Percentiles rank a stretch among this genome's conserved stretches.
Evolutionary conservation across 2,888 invertebrate genomes (phyloP).

Genomic region (Pristionchus fissidentatus): DNA sequence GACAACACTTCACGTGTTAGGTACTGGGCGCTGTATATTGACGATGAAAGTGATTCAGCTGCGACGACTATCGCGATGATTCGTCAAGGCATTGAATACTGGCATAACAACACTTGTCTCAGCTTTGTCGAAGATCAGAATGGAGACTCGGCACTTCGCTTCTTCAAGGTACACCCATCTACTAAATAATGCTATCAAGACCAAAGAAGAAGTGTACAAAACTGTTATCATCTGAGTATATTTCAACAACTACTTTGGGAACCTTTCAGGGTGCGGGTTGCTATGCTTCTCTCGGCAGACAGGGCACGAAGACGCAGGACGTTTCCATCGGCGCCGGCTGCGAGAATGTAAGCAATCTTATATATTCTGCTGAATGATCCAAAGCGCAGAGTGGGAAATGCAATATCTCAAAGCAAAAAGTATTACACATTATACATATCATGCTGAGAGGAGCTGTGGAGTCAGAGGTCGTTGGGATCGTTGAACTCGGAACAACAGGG

Average conservation of each 20-base stretch:
- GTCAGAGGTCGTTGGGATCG: not conserved
- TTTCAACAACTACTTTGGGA: not conserved
- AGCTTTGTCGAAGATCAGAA: conserved; percentile 40
- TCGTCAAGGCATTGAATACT: conserved; percentile 23
- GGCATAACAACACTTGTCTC: conserved; percentile 39
- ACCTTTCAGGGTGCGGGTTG: not conserved
- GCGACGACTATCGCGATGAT: not conserved
- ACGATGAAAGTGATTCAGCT: not conserved
- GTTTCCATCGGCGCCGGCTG: conserved; percentile 41
- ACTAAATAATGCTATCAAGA: not conserved
- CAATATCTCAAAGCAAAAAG: too few relatives aligned
- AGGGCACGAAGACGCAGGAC: conserved; percentile 34
- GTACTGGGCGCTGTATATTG: too few relatives aligned
- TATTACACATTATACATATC: not conserved
- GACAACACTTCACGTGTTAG: too few relatives aligned
- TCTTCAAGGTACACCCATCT: not conserved
- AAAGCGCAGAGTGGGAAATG: too few relatives aligned
- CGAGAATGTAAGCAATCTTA: conserved; percentile 2
- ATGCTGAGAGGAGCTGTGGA: not conserved
- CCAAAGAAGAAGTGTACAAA: not conserved
- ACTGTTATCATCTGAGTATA: not conserved
- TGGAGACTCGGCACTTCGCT: conserved; percentile 33
- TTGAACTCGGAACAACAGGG: not conserved
- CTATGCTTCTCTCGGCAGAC: conserved; percentile 29
- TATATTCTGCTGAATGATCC: not conserved